Evolutionary conservation across 2,797 vertebrate species (phyloP).

Genomic region (Characodon lateralis): DNA sequence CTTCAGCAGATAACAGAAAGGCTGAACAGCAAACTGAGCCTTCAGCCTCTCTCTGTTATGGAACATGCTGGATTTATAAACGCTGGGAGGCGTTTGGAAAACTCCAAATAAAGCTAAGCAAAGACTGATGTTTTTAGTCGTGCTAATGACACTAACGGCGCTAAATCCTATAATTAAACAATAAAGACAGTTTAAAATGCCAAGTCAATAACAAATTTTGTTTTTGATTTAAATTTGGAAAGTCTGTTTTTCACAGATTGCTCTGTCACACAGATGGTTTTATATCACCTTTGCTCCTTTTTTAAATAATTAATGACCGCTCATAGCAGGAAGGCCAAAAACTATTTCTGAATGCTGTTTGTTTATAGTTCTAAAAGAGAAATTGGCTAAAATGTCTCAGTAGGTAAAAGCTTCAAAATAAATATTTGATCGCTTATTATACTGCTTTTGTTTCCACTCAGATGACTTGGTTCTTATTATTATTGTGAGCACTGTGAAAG

Average conservation of each 20-base stretch:
- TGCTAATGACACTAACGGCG: not conserved
- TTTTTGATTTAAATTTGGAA: not conserved
- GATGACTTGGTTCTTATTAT: conserved; percentile 5
- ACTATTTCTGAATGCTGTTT: not conserved
- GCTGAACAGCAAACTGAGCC: not conserved
- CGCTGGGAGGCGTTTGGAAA: not conserved
- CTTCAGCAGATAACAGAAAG: not conserved
- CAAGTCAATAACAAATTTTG: not conserved
- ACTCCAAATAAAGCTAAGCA: not conserved
- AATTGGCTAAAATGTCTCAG: not conserved
- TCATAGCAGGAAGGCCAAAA: not conserved
- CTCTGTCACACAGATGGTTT: too few species aligned
- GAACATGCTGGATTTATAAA: not conserved
- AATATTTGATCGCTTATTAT: not conserved
- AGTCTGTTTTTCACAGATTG: not conserved
- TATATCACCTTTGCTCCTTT: not conserved
- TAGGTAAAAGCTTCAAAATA: not conserved
- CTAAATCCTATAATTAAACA: not conserved
- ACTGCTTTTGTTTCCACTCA: conserved; percentile 1
- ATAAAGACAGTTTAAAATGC: too few species aligned
- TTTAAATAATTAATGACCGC: not conserved
- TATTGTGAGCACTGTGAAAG: not conserved
- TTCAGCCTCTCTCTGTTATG: not conserved
- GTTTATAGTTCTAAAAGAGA: not conserved
- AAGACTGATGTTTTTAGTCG: not conserved